phyloP scores from a whole-genome alignment of 2,113 vertebrate genomes.

The Nothoprocta perdicaria region DNA sequence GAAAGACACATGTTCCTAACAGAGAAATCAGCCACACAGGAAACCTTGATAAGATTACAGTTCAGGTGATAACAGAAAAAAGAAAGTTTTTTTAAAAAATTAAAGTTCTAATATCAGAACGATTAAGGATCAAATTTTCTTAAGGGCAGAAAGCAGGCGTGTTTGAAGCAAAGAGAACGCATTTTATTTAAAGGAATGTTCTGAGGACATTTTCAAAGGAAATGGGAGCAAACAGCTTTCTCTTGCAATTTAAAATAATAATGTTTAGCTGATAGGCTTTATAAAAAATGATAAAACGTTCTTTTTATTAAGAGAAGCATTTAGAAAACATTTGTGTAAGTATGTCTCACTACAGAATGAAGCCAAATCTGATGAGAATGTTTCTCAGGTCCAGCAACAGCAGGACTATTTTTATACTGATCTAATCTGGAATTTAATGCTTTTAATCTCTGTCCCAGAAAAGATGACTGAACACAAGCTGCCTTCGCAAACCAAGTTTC shows the following conservation, averaged over 20 bases:
- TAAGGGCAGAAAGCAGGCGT: background rate
- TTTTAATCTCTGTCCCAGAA: background rate
- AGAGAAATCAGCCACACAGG: background rate
- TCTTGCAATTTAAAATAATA: conserved; percentile 21
- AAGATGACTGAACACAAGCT: background rate
- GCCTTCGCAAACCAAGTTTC: background rate
- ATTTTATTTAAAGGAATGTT: background rate
- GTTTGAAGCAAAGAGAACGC: background rate
- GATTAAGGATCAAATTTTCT: background rate
- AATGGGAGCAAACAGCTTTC: background rate
- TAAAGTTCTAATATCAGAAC: background rate
- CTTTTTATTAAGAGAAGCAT: conserved; percentile 11
- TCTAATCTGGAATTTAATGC: background rate
- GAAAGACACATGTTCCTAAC: background rate
- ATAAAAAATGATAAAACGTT: conserved; percentile 20
- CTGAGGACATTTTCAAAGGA: conserved; percentile 26
- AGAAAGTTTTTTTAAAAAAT: background rate
- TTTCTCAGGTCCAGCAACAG: background rate
- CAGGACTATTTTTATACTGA: background rate
- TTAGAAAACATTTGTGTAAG: conserved; percentile 39
- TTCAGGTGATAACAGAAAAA: background rate
- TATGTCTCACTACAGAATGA: background rate
- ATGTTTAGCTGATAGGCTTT: background rate
- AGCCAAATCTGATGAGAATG: conserved; percentile 25
- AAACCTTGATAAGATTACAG: background rate